phyloP scores from a whole-genome alignment of 1,140 invertebrate genomes.

The Bombyx mandarina region DNA sequence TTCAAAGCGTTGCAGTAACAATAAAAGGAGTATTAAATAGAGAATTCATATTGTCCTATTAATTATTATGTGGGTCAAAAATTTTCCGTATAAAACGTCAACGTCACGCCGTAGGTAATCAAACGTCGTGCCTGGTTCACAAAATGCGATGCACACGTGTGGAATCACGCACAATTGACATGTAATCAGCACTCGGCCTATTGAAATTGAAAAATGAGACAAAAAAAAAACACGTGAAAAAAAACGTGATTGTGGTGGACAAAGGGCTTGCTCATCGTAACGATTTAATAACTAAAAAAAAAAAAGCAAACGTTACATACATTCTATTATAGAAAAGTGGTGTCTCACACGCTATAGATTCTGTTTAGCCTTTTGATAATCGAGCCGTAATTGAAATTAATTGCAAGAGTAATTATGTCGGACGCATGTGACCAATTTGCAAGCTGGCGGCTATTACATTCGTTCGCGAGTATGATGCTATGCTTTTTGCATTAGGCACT shows the following conservation, averaged over 20 bases:
- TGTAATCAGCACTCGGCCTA: constrained; percentile 35
- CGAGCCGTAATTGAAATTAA: constrained; percentile 49
- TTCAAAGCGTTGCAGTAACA: no score
- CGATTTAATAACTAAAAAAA: constrained; percentile 14
- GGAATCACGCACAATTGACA: constrained; percentile 27
- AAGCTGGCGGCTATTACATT: no score
- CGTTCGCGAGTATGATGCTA: no score
- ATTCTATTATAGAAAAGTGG: constrained; percentile 46
- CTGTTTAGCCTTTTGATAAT: constrained; percentile 64
- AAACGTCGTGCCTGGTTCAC: no score
- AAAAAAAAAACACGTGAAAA: constrained; percentile 53
- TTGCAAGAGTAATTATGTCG: constrained; percentile 33
- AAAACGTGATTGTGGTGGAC: constrained; percentile 37
- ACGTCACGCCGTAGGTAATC: no score
- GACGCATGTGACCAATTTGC: no score
- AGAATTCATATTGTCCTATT: no score
- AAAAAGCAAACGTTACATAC: constrained; percentile 30
- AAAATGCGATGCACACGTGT: constrained; percentile 18
- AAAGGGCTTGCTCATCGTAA: constrained; percentile 28
- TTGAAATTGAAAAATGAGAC: constrained; percentile 33
- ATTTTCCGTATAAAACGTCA: no score
- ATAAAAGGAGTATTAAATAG: no score
- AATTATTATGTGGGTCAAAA: no score
- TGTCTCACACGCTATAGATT: constrained; percentile 53
- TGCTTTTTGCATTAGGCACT: no score